Percentiles rank a stretch among this genome's conserved stretches.
phyloP scores from a whole-genome alignment of 1,140 invertebrate genomes.

The Caenorhabditis inopinata region DNA sequence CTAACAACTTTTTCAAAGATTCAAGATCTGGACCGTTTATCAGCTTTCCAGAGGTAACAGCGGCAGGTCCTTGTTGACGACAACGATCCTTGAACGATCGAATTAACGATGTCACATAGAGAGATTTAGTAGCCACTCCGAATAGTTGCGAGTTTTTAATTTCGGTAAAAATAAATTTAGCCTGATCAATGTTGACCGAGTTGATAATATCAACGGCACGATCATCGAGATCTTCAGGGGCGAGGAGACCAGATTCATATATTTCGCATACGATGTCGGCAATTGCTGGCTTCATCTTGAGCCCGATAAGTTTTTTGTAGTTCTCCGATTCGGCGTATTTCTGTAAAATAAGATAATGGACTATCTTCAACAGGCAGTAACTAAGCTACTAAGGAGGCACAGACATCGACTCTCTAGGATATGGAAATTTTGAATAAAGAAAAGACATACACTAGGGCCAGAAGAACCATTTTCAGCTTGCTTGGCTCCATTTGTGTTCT shows the following conservation, averaged over 20 bases:
- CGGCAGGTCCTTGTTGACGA: slow-evolving; percentile 52
- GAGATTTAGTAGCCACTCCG: slow-evolving; percentile 63
- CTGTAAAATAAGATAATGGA: no score
- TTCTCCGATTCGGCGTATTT: slow-evolving; percentile 4
- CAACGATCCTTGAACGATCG: slow-evolving; percentile 62
- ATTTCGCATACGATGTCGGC: slow-evolving; percentile 48
- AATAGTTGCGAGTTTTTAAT: slow-evolving; percentile 61
- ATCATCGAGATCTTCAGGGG: slow-evolving; percentile 61
- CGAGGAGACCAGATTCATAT: slow-evolving; percentile 38
- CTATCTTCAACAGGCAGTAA: no score
- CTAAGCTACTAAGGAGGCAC: no score
- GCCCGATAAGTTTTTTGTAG: slow-evolving; percentile 41
- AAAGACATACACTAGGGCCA: background rate
- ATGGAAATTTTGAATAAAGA: no score
- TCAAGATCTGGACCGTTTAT: slow-evolving; percentile 59
- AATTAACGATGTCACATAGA: slow-evolving; percentile 65
- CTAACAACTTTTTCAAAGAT: slow-evolving; percentile 72
- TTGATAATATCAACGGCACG: slow-evolving; percentile 61
- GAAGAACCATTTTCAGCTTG: background rate
- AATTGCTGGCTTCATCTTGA: slow-evolving; percentile 45
- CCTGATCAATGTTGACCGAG: slow-evolving; percentile 57
- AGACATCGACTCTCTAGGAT: no score
- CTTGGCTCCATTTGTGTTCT: background rate
- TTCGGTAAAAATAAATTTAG: slow-evolving; percentile 58
- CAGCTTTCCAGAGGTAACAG: slow-evolving; percentile 40